These are phyloP conservation scores for Antennarius striatus DNA, from an alignment of 2,113 vertebrate genomes.

Conservation along the genomic window DNA sequence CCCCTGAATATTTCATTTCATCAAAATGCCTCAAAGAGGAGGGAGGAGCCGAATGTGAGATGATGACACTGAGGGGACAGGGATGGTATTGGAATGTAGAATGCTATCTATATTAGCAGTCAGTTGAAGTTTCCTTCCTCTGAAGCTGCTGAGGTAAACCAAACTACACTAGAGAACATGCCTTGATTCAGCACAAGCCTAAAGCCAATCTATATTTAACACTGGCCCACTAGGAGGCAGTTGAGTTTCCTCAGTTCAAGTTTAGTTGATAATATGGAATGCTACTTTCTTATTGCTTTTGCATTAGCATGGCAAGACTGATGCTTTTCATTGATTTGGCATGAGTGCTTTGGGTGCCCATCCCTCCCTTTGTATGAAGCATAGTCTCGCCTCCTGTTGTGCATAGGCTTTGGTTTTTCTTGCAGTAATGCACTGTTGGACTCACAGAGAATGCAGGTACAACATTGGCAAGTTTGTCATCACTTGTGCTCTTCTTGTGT, in stretches of 20 bases:
- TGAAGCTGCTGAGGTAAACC: constrained; percentile 9
- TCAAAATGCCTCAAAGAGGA: constrained; percentile 23
- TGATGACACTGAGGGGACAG: constrained; percentile 6
- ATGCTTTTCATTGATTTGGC: not conserved
- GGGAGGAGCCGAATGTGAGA: constrained; percentile 25
- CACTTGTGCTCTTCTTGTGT: constrained; percentile 50
- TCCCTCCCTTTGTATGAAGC: not conserved
- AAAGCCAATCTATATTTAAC: not conserved
- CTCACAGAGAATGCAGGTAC: constrained; percentile 38
- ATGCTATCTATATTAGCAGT: constrained; percentile 25
- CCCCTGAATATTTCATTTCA: constrained; percentile 54
- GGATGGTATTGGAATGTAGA: constrained; percentile 13
- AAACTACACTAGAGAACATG: constrained; percentile 14
- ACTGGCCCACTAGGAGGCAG: constrained; percentile 10
- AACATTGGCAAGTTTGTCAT: constrained; percentile 55
- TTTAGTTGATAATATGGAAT: not conserved
- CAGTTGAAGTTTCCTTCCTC: constrained; percentile 16
- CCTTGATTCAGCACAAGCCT: constrained; percentile 22
- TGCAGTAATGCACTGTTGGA: constrained; percentile 17
- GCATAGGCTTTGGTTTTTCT: constrained; percentile 7
- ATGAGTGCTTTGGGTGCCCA: not conserved
- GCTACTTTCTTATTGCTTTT: constrained; percentile 1
- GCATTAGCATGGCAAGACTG: not conserved
- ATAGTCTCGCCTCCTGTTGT: not conserved
- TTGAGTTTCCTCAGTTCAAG: constrained; percentile 2